These are phyloP conservation scores for Watersipora subatra DNA, from an alignment of 1,140 invertebrate species.

Conservation along the genomic window DNA sequence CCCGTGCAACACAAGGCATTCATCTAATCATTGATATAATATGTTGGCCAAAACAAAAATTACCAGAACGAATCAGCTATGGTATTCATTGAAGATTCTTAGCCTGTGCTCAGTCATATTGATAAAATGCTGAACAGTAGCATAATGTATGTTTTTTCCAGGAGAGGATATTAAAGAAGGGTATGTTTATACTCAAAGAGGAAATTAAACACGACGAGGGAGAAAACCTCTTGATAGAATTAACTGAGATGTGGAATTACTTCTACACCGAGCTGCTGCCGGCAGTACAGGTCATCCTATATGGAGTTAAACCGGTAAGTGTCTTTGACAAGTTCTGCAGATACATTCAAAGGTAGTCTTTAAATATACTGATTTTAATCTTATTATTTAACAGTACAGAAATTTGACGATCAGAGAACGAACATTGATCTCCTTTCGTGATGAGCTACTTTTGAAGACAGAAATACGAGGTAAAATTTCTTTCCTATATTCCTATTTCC, in stretches of 20 bases:
- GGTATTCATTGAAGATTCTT: no score
- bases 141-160: no score
- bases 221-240: background rate
- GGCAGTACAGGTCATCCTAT: background rate
- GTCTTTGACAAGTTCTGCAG: no score
- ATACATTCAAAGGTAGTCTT: background rate
- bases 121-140: no score
- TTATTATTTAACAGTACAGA: background rate
- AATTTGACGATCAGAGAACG: background rate
- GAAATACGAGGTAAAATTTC: background rate
- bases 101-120: no score
- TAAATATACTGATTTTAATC: background rate
- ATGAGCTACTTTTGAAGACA: background rate
- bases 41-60: no score
- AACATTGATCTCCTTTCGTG: background rate
- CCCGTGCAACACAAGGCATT: no score
- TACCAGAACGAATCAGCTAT: no score
- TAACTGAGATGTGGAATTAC: background rate
- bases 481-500: background rate
- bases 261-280: background rate
- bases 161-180: background rate
- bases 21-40: no score
- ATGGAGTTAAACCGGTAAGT: background rate
- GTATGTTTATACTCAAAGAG: background rate
- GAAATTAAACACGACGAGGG: background rate